Evolutionary conservation across 1,140 invertebrate genomes (phyloP).

Genomic region (Luehdorfia chinensis): DNA sequence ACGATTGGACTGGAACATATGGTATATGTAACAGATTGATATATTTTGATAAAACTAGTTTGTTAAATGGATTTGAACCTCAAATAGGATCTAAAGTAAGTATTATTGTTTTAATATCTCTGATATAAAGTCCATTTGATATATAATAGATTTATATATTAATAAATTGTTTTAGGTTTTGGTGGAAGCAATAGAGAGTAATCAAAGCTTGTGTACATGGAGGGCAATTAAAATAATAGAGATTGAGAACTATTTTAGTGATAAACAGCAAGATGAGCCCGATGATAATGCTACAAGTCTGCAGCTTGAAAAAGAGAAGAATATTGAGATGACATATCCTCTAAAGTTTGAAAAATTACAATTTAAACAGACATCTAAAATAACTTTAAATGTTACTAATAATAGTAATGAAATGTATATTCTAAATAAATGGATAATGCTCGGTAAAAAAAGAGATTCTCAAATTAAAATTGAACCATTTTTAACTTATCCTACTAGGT

Average conservation of each 20-base stretch:
- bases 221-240: constrained; percentile 78
- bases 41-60: constrained; percentile 76
- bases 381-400: constrained; percentile 45
- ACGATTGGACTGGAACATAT: constrained; percentile 67
- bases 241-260: constrained; percentile 23
- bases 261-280: constrained; percentile 16
- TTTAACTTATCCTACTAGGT: constrained; percentile 40
- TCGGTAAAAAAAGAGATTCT: constrained; percentile 52
- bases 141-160: background rate
- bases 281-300: constrained; percentile 37
- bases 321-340: constrained; percentile 47
- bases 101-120: constrained; percentile 15
- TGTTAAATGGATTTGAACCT: constrained; percentile 76
- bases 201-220: constrained; percentile 79
- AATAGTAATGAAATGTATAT: constrained; percentile 45
- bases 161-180: constrained; percentile 61
- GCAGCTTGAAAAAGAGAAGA: constrained; percentile 41
- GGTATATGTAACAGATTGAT: constrained; percentile 76
- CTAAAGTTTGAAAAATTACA: constrained; percentile 50
- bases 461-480: constrained; percentile 50
- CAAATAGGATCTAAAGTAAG: constrained; percentile 74
- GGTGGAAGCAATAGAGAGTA: constrained; percentile 82
- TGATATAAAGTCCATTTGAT: background rate
- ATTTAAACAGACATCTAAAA: constrained; percentile 34
- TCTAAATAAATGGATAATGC: constrained; percentile 61